phyloP scores from a whole-genome alignment of 2,888 invertebrate genomes.

The Pandemis heparana region DNA sequence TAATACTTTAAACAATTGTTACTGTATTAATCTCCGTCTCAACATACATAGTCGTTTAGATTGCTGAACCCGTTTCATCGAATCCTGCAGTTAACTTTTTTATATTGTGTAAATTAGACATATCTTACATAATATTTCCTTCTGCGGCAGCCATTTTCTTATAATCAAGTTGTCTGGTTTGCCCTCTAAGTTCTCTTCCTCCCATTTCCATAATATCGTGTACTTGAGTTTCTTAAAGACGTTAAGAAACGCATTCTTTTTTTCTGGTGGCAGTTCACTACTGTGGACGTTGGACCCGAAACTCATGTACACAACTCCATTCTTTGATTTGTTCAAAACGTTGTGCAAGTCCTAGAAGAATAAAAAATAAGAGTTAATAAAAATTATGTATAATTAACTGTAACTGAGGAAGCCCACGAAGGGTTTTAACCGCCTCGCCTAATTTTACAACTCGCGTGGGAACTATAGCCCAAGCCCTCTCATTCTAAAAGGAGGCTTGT shows the following conservation, averaged over 20 bases:
- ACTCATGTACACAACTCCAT: constrained; percentile 86
- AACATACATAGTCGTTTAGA: too few relatives aligned
- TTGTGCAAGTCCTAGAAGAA: constrained; percentile 77
- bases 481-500: too few relatives aligned
- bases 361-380: neutral
- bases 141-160: constrained; percentile 89
- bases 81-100: too few relatives aligned
- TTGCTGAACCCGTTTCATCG: too few relatives aligned
- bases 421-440: too few relatives aligned
- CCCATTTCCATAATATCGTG: constrained; percentile 90
- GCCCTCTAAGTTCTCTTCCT: constrained; percentile 83
- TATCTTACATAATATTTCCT: constrained; percentile 85
- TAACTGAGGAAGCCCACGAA: too few relatives aligned
- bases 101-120: neutral
- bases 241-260: constrained; percentile 80
- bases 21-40: too few relatives aligned
- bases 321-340: constrained; percentile 77
- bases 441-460: too few relatives aligned
- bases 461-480: too few relatives aligned
- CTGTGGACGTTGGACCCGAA: constrained; percentile 86
- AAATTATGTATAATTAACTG: too few relatives aligned
- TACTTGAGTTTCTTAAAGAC: constrained; percentile 86
- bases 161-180: constrained; percentile 85
- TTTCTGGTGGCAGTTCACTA: constrained; percentile 80
- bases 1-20: too few relatives aligned